Evolutionary conservation across 1,140 invertebrate species (phyloP), one percentile per base, ranked within the genome.

Genomic region (Phymastichus coffea): DNA sequence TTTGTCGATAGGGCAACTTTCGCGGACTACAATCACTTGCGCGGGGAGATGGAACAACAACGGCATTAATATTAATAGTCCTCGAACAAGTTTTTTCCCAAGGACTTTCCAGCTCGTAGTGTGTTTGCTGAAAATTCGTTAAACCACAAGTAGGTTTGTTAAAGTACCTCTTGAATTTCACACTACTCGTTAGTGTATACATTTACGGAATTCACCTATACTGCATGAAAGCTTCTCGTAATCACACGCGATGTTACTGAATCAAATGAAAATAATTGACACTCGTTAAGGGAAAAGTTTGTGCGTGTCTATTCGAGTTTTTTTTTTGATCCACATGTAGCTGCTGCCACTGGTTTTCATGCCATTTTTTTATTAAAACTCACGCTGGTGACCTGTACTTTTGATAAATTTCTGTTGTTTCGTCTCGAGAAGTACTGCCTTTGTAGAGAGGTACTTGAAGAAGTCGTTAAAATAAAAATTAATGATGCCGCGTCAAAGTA

Each of bases 291-390:
- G 26, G 17, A 33, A 43, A 38, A 56, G 61, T 64, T 56, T 47
- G 30, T 68, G n/a, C n/a, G n/a, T n/a, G n/a, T n/a, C n/a, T n/a
- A n/a, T n/a, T n/a, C n/a, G n/a, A n/a, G n/a, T n/a, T n/a, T n/a
- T n/a, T n/a, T n/a, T n/a, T n/a, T n/a, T n/a, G n/a, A n/a, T n/a
- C n/a, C n/a, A n/a, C n/a, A n/a, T n/a, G n/a, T n/a, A n/a, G n/a
- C n/a, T n/a, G n/a, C n/a, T n/a, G n/a, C n/a, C n/a, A n/a, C n/a
- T n/a, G n/a, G n/a, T n/a, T n/a, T n/a, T n/a, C n/a, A n/a, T n/a
- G n/a, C n/a, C n/a, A 66, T 66, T 68, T 66, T 33, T 33, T 33
- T 12, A 7, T 12, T 33, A 7, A 12, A 7, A 33, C 6, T 33
- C 6, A 7, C 6, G 12, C 28, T 33, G 6, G 28, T 33, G 28